Evolutionary conservation across 2,113 vertebrate genomes (phyloP).

Genomic region (Callopanchax toddi): DNA sequence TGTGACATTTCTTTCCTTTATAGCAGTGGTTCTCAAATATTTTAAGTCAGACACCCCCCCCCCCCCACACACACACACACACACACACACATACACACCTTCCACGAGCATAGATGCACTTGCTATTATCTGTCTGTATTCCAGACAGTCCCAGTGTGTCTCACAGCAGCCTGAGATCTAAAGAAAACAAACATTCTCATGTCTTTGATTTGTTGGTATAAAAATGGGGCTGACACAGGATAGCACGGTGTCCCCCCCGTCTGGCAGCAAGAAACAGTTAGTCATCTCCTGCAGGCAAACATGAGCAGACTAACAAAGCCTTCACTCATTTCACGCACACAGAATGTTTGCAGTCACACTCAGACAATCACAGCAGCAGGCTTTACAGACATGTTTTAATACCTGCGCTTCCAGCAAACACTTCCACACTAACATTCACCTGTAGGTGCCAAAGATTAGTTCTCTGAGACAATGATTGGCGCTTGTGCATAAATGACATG

Average conservation of each 20-base stretch:
- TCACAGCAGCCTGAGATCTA: not conserved
- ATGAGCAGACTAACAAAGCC: slow-evolving; percentile 31
- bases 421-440: not conserved
- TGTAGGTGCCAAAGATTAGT: too few relatives aligned
- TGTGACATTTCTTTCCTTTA: too few relatives aligned
- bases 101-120: too few relatives aligned
- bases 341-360: slow-evolving; percentile 6
- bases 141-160: too few relatives aligned
- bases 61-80: too few relatives aligned
- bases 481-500: too few relatives aligned
- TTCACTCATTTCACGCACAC: slow-evolving; percentile 6
- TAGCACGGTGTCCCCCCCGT: slow-evolving; percentile 23
- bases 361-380: not conserved
- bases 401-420: not conserved
- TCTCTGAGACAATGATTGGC: too few relatives aligned
- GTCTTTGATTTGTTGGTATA: slow-evolving; percentile 44
- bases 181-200: slow-evolving; percentile 23
- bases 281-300: slow-evolving; percentile 26
- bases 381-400: slow-evolving; percentile 7
- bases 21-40: too few relatives aligned
- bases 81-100: too few relatives aligned
- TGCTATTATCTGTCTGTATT: too few relatives aligned
- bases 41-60: too few relatives aligned
- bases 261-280: slow-evolving; percentile 29
- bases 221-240: slow-evolving; percentile 29